Evolutionary conservation across 1,140 invertebrate genomes (phyloP), one percentile per base, ranked within the genome.

Genomic region (Conus ventricosus): DNA sequence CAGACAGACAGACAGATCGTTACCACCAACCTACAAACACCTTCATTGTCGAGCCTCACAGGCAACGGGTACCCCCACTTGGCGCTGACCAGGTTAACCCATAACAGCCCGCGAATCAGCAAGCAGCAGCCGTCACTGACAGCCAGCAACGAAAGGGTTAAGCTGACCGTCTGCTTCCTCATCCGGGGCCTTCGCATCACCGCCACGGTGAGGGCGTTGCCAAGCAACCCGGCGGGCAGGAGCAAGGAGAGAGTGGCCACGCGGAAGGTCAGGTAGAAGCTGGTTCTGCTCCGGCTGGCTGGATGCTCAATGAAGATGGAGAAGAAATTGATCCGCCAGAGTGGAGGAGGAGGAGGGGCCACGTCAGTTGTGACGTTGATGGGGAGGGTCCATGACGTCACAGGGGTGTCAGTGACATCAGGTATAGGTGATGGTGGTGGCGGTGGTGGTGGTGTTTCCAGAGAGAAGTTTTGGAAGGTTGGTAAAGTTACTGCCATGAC

Each of bases 151-250:
- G 39, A 51, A 51, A 81, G 78, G 78, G 78, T 81, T 81, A 81
- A 81, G 25, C 78, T 81, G 39, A 81, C 2, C 78, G 78, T 53
- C 78, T 81, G 78, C 78, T 81, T 81, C 78, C 78, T 81, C 78
- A 81, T 81, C 78, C 78, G 78, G 78, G 78, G 78, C 53, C 78
- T 81, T 51, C 15, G 78, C 78, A 81, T 81, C 78, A 81, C 78
- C 15, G 78, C 78, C 17, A 81, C 39, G 27, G 78, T 51, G 25
- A 81, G 78, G 5, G 39, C 78, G 78, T 81, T 81, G 78, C 78
- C 78, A 15, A 81, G 78, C 78, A 81, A 81, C 78, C 78, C 78
- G 2, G 27, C 78, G 10, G 78, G 78, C 17, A 81, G 78, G 23
- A 81, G 78, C 11, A 81, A 4, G 39, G 53, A 8, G 78, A 81